Evolutionary conservation across 2,888 invertebrate genomes (phyloP).

Genomic region (Chrysodeixis includens): DNA sequence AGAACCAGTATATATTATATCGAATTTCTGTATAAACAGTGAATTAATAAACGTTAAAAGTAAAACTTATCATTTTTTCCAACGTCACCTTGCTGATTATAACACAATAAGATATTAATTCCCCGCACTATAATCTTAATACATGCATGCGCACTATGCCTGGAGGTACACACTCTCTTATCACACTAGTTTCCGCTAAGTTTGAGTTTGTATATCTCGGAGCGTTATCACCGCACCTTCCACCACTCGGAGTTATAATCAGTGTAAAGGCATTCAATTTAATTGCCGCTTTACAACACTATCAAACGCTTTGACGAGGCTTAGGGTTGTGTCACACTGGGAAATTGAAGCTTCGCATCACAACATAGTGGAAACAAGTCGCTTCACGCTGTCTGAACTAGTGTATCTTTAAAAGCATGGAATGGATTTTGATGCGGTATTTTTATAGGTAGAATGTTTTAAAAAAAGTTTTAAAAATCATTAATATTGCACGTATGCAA

Average conservation of each 20-base stretch:
- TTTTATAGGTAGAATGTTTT: too few species aligned
- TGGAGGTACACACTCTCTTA: not conserved
- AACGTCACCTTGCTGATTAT: too few species aligned
- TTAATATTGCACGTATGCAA: too few species aligned
- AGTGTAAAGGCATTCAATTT: conserved; percentile 3
- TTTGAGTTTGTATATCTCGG: conserved; percentile 6
- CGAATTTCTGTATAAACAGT: too few species aligned
- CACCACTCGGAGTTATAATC: conserved; percentile 6
- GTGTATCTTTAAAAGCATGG: too few species aligned
- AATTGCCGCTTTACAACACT: conserved; percentile 6
- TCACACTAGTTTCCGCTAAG: conserved; percentile 11
- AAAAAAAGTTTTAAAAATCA: too few species aligned
- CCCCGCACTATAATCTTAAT: not conserved
- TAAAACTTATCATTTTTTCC: too few species aligned
- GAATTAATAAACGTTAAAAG: too few species aligned
- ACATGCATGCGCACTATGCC: not conserved
- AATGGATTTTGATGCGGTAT: too few species aligned
- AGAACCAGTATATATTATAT: too few species aligned
- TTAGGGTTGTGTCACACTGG: not conserved
- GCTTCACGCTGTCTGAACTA: too few species aligned
- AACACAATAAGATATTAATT: not conserved
- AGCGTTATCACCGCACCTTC: conserved; percentile 20
- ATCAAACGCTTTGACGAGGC: not conserved
- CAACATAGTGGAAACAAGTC: too few species aligned
- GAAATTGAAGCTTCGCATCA: not conserved